phyloP scores from a whole-genome alignment of 1,140 invertebrate species.

The Ctenoplectra terminalis region DNA sequence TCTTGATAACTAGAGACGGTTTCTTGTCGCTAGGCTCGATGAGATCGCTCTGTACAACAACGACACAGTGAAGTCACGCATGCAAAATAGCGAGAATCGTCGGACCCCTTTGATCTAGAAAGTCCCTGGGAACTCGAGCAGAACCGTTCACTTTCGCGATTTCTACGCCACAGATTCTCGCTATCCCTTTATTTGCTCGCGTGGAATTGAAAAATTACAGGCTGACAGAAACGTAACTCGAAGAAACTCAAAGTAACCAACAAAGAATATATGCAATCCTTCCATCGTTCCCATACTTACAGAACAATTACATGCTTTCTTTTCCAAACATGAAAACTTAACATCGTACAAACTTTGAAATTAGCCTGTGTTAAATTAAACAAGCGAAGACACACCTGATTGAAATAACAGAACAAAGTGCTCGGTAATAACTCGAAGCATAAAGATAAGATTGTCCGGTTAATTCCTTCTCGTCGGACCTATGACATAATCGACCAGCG shows the following conservation, averaged over 20 bases:
- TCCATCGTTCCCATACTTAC: no score
- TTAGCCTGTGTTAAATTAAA: neutral
- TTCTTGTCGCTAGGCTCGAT: neutral
- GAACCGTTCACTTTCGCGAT: slow-evolving; percentile 46
- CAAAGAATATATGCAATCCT: no score
- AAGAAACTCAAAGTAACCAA: no score
- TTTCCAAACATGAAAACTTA: no score
- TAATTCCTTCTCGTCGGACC: neutral
- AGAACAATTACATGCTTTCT: no score
- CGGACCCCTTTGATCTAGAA: slow-evolving; percentile 38
- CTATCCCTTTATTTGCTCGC: neutral
- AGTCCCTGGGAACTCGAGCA: slow-evolving; percentile 32
- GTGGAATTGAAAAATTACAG: neutral
- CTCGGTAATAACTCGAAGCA: neutral
- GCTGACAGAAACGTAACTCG: neutral
- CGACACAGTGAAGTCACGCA: neutral
- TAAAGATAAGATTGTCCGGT: neutral
- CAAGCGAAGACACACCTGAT: neutral
- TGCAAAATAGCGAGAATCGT: slow-evolving; percentile 38
- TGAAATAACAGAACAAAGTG: no score
- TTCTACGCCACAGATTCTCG: slow-evolving; percentile 24
- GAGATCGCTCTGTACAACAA: neutral
- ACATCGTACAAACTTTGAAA: no score
- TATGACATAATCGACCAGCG: slow-evolving; percentile 44
- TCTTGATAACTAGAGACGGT: neutral